phyloP scores from a whole-genome alignment of 2,797 vertebrate genomes.

The Euthynnus affinis region DNA sequence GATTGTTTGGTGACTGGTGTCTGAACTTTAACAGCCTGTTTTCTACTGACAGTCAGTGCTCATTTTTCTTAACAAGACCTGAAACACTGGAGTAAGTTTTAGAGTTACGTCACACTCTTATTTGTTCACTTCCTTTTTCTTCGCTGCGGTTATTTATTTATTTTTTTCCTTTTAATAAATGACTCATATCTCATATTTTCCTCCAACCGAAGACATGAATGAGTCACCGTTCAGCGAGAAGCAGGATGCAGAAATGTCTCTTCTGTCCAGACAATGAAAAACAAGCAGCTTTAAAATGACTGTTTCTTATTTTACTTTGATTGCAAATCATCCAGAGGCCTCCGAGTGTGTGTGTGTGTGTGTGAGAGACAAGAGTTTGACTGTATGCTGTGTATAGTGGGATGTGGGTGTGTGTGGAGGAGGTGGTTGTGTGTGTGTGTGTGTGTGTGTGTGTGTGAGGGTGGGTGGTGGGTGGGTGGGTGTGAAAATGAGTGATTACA shows the following conservation, averaged over 20 bases:
- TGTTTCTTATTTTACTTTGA: conserved; percentile 36
- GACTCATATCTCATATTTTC: neutral
- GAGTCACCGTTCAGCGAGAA: neutral
- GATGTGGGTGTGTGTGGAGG: conserved; percentile 33
- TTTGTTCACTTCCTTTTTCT: neutral
- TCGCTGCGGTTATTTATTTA: too few species aligned
- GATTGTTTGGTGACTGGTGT: too few species aligned
- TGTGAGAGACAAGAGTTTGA: neutral
- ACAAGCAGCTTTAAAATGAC: conserved; percentile 1
- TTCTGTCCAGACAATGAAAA: neutral
- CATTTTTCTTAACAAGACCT: too few species aligned
- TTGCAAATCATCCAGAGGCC: conserved; percentile 47
- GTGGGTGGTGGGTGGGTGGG: conserved; percentile 36
- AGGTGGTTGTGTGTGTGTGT: conserved; percentile 34
- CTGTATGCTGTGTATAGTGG: conserved; percentile 8
- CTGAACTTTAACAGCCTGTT: too few species aligned
- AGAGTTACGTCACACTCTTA: neutral
- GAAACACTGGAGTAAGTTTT: too few species aligned
- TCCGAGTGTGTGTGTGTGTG: neutral
- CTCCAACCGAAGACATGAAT: neutral
- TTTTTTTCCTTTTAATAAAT: neutral
- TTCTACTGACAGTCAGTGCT: too few species aligned
- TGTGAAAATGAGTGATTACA: conserved; percentile 61
- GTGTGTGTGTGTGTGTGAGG: conserved; percentile 13
- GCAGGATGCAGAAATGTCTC: neutral